Conservation (phyloP, 2,797 vertebrate species). For the Oryzias sinensis region DNA sequence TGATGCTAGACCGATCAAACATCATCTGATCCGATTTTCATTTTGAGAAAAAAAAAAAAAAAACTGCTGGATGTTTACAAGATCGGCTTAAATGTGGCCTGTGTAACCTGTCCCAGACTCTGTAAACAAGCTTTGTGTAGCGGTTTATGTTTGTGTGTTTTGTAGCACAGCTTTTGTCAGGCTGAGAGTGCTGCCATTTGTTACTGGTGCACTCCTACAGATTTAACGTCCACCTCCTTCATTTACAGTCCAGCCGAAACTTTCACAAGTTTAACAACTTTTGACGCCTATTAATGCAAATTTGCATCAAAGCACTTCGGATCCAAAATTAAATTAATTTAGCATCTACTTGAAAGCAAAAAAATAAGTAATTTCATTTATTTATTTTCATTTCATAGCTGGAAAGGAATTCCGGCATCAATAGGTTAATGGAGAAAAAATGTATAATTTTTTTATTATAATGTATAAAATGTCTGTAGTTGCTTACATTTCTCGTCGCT, state of each 20-base stretch:
- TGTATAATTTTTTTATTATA: slow-evolving; percentile 7
- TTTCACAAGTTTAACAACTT: too few species aligned
- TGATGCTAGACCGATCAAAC: slow-evolving; percentile 4
- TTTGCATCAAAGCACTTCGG: too few species aligned
- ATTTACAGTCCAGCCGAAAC: slow-evolving; percentile 24
- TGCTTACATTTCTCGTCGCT: too few species aligned
- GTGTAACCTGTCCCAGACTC: slow-evolving; percentile 25
- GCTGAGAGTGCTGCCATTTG: slow-evolving; percentile 38
- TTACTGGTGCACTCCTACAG: slow-evolving; percentile 35
- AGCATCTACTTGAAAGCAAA: too few species aligned
- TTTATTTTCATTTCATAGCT: too few species aligned
- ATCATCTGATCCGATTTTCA: background rate
- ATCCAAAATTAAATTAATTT: too few species aligned
- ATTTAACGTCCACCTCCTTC: slow-evolving; percentile 33
- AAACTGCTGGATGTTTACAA: slow-evolving; percentile 20
- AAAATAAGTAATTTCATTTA: too few species aligned
- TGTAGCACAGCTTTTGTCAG: slow-evolving; percentile 41
- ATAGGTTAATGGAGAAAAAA: too few species aligned
- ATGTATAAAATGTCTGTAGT: too few species aligned
- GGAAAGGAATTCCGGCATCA: too few species aligned
- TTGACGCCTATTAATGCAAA: too few species aligned
- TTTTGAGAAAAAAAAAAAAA: background rate
- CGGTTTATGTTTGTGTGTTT: slow-evolving; percentile 47
- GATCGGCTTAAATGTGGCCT: slow-evolving; percentile 7
- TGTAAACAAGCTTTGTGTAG: slow-evolving; percentile 48